Percentiles rank a stretch among this genome's conserved stretches.
Evolutionary conservation across 2,888 invertebrate species (phyloP).

Genomic region (Lamellibrachia satsuma): DNA sequence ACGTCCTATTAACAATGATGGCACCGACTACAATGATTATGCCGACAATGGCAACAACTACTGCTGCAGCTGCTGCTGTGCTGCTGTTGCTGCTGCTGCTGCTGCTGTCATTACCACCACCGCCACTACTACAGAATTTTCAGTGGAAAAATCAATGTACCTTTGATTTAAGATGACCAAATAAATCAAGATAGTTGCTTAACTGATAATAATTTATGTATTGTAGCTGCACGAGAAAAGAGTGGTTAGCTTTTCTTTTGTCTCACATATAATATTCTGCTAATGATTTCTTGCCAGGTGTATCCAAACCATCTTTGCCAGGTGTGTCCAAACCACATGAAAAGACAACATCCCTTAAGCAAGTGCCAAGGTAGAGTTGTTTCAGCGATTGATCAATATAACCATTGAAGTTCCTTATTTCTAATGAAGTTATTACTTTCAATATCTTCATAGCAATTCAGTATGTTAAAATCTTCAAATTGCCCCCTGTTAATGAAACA

Average conservation of each 20-base stretch:
- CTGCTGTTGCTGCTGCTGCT: too few species aligned
- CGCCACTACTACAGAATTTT: too few species aligned
- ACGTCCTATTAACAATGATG: too few species aligned
- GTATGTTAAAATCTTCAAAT: not conserved
- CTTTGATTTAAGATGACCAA: not conserved
- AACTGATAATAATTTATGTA: not conserved
- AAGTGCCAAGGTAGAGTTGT: not conserved
- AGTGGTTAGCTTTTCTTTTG: not conserved
- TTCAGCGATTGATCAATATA: not conserved
- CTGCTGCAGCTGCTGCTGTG: too few species aligned
- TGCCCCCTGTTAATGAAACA: too few species aligned
- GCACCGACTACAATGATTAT: too few species aligned
- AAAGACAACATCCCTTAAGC: not conserved
- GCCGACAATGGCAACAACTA: too few species aligned
- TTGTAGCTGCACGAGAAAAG: too few species aligned
- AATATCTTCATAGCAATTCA: not conserved
- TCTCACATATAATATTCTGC: not conserved
- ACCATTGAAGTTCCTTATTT: not conserved
- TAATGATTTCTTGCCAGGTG: not conserved
- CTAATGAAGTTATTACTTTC: not conserved
- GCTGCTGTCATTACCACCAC: too few species aligned
- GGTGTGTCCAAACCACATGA: not conserved
- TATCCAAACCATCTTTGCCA: not conserved
- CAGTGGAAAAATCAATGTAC: too few species aligned
- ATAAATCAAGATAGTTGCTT: not conserved